These are phyloP conservation scores for Karalla daura DNA, from an alignment of 2,797 vertebrate species.

Conservation along the genomic window DNA sequence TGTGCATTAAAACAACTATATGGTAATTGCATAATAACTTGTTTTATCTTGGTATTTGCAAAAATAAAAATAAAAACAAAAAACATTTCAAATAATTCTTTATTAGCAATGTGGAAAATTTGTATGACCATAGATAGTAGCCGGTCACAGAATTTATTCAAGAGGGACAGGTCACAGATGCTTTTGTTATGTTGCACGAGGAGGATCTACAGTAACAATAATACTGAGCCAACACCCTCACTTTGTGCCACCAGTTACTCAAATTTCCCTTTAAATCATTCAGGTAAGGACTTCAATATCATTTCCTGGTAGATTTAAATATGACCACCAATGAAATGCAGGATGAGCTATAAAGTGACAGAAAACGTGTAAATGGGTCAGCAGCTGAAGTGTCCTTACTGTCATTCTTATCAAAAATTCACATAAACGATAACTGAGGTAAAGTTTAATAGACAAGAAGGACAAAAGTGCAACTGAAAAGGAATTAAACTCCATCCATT, in stretches of 20 bases:
- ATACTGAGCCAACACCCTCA: neutral
- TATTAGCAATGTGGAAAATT: neutral
- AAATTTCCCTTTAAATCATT: neutral
- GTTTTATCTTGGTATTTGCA: neutral
- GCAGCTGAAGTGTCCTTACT: neutral
- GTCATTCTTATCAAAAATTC: too few species aligned
- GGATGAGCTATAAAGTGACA: too few species aligned
- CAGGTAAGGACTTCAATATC: too few species aligned
- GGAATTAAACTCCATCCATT: too few species aligned
- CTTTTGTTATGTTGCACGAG: neutral
- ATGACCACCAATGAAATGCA: too few species aligned
- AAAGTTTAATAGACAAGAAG: too few species aligned
- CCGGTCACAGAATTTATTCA: too few species aligned
- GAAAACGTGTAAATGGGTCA: neutral
- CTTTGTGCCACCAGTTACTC: neutral
- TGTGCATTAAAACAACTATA: too few species aligned
- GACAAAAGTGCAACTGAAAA: neutral
- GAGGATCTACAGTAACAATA: constrained; percentile 2
- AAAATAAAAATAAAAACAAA: neutral
- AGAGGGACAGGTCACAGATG: neutral
- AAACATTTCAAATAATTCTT: neutral
- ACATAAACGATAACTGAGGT: too few species aligned
- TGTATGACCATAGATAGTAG: too few species aligned
- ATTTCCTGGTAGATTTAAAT: neutral
- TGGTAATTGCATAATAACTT: too few species aligned